Conservation (phyloP, 1,140 invertebrate species). For the Bombus impatiens region DNA sequence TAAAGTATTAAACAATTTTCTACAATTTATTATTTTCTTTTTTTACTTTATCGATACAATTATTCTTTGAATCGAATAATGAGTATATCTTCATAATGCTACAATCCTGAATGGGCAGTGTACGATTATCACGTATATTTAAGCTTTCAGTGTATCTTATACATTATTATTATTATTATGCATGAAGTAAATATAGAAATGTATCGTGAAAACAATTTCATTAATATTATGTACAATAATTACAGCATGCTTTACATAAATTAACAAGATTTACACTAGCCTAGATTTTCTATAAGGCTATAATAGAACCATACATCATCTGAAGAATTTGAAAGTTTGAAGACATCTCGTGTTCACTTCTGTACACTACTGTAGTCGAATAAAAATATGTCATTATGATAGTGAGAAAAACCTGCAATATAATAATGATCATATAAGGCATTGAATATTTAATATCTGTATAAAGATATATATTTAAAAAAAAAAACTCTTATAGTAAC, state of each 20-base stretch:
- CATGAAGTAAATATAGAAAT: constrained; percentile 39
- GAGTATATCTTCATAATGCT: background rate
- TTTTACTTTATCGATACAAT: constrained; percentile 9
- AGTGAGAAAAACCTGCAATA: constrained; percentile 71
- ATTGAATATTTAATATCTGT: background rate
- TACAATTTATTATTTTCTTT: constrained; percentile 15
- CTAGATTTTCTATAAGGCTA: constrained; percentile 1
- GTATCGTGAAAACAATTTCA: constrained; percentile 30
- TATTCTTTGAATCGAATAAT: background rate
- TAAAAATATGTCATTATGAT: constrained; percentile 57
- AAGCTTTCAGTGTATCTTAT: constrained; percentile 10
- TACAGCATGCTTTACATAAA: constrained; percentile 31
- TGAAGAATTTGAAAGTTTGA: constrained; percentile 7
- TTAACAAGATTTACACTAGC: constrained; percentile 1
- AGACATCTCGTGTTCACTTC: constrained; percentile 27
- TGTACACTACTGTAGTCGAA: constrained; percentile 33
- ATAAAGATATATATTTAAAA: background rate
- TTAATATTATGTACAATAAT: constrained; percentile 46
- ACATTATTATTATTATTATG: constrained; percentile 20
- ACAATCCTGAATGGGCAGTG: constrained; percentile 26
- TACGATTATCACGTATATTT: constrained; percentile 14
- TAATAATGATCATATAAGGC: constrained; percentile 61
- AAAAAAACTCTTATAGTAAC: background rate
- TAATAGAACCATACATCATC: constrained; percentile 19
- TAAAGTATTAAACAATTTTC: constrained; percentile 4